Conservation (phyloP, 1,140 invertebrate genomes). For the Cyrtorhinus lividipennis region DNA sequence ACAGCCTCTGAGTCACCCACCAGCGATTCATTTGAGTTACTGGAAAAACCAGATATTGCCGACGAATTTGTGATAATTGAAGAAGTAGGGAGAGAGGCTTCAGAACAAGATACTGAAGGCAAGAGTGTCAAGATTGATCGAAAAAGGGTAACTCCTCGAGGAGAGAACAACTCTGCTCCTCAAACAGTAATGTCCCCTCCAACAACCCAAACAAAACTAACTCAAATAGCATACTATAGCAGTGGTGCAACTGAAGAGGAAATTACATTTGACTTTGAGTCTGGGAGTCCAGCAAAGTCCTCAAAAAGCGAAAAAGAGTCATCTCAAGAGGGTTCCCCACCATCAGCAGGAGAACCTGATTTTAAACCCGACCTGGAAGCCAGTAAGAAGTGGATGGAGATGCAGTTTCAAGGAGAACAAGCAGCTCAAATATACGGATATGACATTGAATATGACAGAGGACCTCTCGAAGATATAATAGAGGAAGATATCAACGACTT, state of each 20-base stretch:
- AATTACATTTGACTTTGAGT: conserved; percentile 50
- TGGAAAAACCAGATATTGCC: conserved; percentile 68
- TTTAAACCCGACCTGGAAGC: conserved; percentile 47
- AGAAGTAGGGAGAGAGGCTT: conserved; percentile 67
- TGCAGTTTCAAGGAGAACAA: conserved; percentile 57
- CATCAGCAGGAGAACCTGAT: conserved; percentile 30
- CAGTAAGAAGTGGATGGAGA: conserved; percentile 75
- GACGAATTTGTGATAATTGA: conserved; percentile 77
- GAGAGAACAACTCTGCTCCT: conserved; percentile 55
- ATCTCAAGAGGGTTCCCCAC: conserved; percentile 24
- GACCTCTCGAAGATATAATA: conserved; percentile 78
- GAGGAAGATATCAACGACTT: conserved; percentile 75
- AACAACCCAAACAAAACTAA: conserved; percentile 38
- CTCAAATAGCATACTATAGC: conserved; percentile 36
- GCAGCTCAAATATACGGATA: conserved; percentile 50
- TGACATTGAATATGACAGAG: conserved; percentile 50
- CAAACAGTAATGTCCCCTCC: conserved; percentile 43
- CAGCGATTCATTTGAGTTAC: conserved; percentile 77
- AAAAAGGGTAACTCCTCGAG: conserved; percentile 29
- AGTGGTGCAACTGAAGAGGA: conserved; percentile 34
- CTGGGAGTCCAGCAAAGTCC: conserved; percentile 46
- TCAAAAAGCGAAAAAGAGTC: conserved; percentile 22
- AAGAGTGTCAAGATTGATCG: conserved; percentile 53
- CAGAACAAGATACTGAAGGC: conserved; percentile 62
- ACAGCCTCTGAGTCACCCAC: conserved; percentile 52